Evolutionary conservation across 2,113 vertebrate species (phyloP).

Genomic region (Anas platyrhynchos): DNA sequence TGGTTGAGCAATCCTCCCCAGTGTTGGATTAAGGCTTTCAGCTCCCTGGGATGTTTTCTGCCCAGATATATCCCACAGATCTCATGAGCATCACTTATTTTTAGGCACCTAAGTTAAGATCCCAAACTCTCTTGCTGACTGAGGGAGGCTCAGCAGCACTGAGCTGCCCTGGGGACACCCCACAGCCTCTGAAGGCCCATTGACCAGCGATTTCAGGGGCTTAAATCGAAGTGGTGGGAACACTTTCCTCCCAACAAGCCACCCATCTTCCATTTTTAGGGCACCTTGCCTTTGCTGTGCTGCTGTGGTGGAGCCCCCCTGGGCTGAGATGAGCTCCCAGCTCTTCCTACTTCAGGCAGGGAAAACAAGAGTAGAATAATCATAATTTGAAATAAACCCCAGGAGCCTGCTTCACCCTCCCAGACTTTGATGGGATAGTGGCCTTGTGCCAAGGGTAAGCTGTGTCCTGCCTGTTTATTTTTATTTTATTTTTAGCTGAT

Average conservation of each 20-base stretch:
- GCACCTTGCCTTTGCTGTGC: not conserved
- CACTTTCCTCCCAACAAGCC: not conserved
- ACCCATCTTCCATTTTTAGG: too few species aligned
- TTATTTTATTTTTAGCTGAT: not conserved
- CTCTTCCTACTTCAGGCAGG: accelerated
- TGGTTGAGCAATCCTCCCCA: not conserved
- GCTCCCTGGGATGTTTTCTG: not conserved
- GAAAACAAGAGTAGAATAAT: not conserved
- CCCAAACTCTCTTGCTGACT: not conserved
- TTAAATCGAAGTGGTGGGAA: not conserved
- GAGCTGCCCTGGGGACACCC: not conserved
- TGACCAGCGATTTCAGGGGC: not conserved
- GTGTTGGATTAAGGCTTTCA: not conserved
- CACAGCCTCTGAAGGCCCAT: not conserved
- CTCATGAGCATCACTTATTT: accelerated
- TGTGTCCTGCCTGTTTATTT: conserved; percentile 18
- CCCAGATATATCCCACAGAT: not conserved
- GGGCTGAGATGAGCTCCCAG: not conserved
- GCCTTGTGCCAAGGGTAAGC: not conserved
- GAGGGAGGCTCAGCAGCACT: not conserved
- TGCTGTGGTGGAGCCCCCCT: not conserved
- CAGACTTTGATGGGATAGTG: not conserved
- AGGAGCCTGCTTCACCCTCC: not conserved
- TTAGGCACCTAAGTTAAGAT: not conserved
- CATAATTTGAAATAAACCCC: not conserved